Base-by-base conservation (phyloP, 2,113 vertebrate genomes). In the Corynorhinus townsendii region DNA sequence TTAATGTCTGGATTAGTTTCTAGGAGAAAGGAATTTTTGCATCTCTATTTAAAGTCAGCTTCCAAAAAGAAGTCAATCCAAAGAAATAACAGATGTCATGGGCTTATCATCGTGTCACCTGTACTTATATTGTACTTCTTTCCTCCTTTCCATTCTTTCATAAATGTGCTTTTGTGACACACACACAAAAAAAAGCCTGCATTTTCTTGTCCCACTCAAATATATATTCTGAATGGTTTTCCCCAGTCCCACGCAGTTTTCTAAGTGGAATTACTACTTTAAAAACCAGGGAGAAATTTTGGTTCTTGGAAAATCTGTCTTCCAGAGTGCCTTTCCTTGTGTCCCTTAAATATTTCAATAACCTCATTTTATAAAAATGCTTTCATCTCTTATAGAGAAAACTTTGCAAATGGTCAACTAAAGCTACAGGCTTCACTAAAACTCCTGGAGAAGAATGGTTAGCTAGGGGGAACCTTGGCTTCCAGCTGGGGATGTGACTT, bases 321-420 rank as follows among this genome's bases (percentile, higher is more conserved):
- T 83, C 62, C 62, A 80, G 17, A 66, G 49, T 35, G 11, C 66
- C 35, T 88, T 64, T 71, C 20, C 22, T 64, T 85, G 24, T 76
- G 45, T 54, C 26, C 45, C 11, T 76, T 45, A 68, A 49, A 45
- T 45, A 79, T 94, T 95, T 89, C 47, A 82, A 38, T 82, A 77
- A 90, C 69, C 54, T 95, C 33, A 56, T 68, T 92, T 90, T 68
- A 77, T 81, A 72, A 80, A 95, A 90, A 75, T 59, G 30, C 20
- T 90, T 96, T 89, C 11, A 62, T 76, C 73, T 52, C 69, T 89
- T 76, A 68, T 17, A 72, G 52, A 89, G 38, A 40, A 95, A 81
- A 82, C 22, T 83, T 75, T 88, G 33, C 26, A 76, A 90, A 72
- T 56, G 43, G n/a, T 84, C 81, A 76, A 0, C 33, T 88, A 40